Evolutionary conservation across 30 jellyfish, hydroid and myxozoan genomes (phyloP).

Genomic region (Turritopsis rubra): DNA sequence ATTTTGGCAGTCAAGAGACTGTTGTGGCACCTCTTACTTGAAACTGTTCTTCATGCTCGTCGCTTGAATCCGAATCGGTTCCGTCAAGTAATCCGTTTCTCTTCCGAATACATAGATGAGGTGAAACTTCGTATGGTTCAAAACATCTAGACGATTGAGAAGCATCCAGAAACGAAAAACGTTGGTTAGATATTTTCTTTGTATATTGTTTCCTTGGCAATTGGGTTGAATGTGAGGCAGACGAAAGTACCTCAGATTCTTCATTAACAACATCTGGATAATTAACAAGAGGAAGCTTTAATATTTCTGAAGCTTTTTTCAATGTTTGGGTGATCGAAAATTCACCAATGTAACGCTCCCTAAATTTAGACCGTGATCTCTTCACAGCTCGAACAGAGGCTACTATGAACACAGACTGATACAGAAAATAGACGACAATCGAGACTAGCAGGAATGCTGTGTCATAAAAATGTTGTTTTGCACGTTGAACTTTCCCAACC

Average conservation of each 20-base stretch:
- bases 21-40: slow-evolving; percentile 6
- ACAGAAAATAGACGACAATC: slow-evolving; percentile 17
- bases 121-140: slow-evolving; percentile 16
- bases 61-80: slow-evolving; percentile 5
- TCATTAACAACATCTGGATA: not conserved
- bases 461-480: slow-evolving; percentile 16
- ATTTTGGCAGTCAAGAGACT: not conserved
- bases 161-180: slow-evolving; percentile 1
- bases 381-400: slow-evolving; percentile 31
- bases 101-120: slow-evolving; percentile 9
- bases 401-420: slow-evolving; percentile 20
- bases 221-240: slow-evolving; percentile 13
- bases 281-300: slow-evolving; percentile 21
- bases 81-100: not conserved
- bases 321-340: slow-evolving; percentile 12
- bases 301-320: slow-evolving; percentile 29
- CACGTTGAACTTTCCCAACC: slow-evolving; percentile 38
- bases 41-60: slow-evolving; percentile 1
- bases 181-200: not conserved
- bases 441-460: slow-evolving; percentile 26
- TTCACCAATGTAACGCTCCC: slow-evolving; percentile 35
- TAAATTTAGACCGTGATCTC: slow-evolving; percentile 21
- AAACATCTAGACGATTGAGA: slow-evolving; percentile 13
- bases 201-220: slow-evolving; percentile 9
- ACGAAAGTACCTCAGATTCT: not conserved